Base-by-base conservation (phyloP, 2,888 invertebrate species). In the Nymphalis c-album region DNA sequence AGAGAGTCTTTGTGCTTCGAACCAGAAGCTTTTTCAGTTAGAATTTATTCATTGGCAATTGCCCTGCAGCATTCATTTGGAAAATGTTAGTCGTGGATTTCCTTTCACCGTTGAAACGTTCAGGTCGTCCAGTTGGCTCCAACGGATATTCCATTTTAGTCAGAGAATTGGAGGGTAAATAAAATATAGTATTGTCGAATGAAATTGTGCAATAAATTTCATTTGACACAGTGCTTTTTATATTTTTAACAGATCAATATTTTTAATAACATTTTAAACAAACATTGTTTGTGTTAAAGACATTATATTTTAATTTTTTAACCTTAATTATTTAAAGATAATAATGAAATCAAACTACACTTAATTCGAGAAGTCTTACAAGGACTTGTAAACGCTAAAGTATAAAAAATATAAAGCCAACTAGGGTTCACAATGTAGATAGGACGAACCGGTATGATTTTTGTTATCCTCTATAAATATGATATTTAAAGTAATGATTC, bases 81-180 rank as follows among this genome's bases (percentile, higher is more conserved):
- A 71, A 69, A 71, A 71, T 71, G 59, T 71, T 67, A 67, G 69
- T 64, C 64, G 62, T 69, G 69, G 69, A 69, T 71, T 69, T 71
- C 58, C 64, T 69, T 71, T 67, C 64, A 67, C 45, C 55, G 57
- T 57, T 53, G 58, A 69, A 63, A 64, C 55, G 63, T 62, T 70
- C 68, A 60, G 67, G 63, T 71, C 64, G 60, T 67, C 66, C 68
- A 69, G 31, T 64, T 55, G 50, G 66, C 63, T 66, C 62, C 66
- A 59, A 60, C 53, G 63, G 66, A 66, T 71, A 64, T 64, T 67
- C 64, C 58, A 61, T 57, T 70, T 67, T 57, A 66, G 60, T 66
- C 47, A 26, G 22, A 48, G 31, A 51, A 66, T 67, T 55, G 62
- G 58, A 60, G 60, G 47, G 60, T 55, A 68, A 55, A 60, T 57